Conservation (phyloP, 1,140 invertebrate genomes). For the Lanistes nyassanus region DNA sequence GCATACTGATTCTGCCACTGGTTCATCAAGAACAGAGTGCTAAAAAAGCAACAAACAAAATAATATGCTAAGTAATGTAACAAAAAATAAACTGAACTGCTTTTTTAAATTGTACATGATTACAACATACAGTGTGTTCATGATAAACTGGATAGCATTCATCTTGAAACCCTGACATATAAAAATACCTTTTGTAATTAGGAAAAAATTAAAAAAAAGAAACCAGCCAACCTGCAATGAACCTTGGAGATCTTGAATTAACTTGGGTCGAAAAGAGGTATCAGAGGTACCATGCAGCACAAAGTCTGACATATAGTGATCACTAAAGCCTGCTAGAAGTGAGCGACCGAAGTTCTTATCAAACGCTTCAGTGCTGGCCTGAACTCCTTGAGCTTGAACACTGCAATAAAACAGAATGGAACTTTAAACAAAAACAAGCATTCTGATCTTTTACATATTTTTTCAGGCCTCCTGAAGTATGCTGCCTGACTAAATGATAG, state of each 20-base stretch:
- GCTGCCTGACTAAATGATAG: too few species aligned
- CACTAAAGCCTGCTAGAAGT: constrained; percentile 74
- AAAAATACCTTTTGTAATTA: background rate
- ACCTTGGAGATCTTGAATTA: constrained; percentile 68
- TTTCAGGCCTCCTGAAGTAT: too few species aligned
- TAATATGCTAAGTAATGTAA: too few species aligned
- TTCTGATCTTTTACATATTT: constrained; percentile 2
- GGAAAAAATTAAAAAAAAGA: background rate
- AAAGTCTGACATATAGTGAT: constrained; percentile 82
- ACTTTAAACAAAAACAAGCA: background rate
- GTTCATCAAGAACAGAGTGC: constrained; percentile 73
- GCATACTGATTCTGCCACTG: constrained; percentile 81
- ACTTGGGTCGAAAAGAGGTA: constrained; percentile 62
- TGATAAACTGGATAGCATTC: too few species aligned
- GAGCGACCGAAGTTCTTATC: constrained; percentile 69
- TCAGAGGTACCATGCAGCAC: constrained; percentile 74
- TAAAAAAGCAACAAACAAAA: constrained; percentile 39
- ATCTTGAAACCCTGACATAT: too few species aligned
- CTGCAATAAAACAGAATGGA: background rate
- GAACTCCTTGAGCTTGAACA: constrained; percentile 26
- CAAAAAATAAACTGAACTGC: too few species aligned
- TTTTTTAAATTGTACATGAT: too few species aligned
- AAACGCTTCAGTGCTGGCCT: constrained; percentile 49
- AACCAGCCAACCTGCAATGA: constrained; percentile 67
- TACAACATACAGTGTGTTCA: too few species aligned